A percentile compares a stretch with the other conserved stretches of the same genome.
Evolutionary conservation across 2,797 vertebrate genomes (phyloP).

Genomic region (Amblyraja radiata): DNA sequence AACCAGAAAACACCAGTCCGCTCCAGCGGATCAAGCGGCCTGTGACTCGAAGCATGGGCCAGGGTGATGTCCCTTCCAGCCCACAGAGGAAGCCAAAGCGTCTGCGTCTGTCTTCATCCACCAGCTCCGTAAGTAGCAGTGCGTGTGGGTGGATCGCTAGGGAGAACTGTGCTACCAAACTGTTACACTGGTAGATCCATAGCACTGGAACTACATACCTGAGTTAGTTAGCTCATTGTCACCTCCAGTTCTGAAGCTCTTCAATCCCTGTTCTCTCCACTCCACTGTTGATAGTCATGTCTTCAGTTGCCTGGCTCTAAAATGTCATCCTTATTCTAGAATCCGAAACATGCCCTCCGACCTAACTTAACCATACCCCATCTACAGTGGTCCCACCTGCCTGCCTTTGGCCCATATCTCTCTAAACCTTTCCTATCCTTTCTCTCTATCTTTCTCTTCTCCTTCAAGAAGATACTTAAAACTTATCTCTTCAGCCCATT

Average conservation of each 20-base stretch:
- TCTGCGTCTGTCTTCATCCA: slow-evolving; percentile 68
- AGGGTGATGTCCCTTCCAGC: slow-evolving; percentile 67
- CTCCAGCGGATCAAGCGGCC: slow-evolving; percentile 67
- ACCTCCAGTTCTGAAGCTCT: not conserved
- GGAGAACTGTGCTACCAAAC: not conserved
- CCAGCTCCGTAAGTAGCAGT: slow-evolving; percentile 67
- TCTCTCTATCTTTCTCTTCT: not conserved
- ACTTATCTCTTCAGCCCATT: not conserved
- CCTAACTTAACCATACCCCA: not conserved
- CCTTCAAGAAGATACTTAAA: not conserved
- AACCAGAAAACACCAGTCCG: slow-evolving; percentile 59
- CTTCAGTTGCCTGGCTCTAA: not conserved
- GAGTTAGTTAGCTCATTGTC: not conserved
- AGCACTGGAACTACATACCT: not conserved
- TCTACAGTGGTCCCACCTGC: no score
- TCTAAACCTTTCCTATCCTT: no score
- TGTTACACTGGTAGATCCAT: not conserved
- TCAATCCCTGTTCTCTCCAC: not conserved
- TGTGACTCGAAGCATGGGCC: slow-evolving; percentile 72
- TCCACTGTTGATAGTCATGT: not conserved
- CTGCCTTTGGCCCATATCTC: no score
- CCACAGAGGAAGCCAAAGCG: slow-evolving; percentile 70
- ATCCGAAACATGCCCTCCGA: no score
- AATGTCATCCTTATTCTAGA: not conserved
- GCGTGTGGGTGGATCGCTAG: no score